phyloP scores from a whole-genome alignment of 2,113 vertebrate species.

The Oryzias celebensis region DNA sequence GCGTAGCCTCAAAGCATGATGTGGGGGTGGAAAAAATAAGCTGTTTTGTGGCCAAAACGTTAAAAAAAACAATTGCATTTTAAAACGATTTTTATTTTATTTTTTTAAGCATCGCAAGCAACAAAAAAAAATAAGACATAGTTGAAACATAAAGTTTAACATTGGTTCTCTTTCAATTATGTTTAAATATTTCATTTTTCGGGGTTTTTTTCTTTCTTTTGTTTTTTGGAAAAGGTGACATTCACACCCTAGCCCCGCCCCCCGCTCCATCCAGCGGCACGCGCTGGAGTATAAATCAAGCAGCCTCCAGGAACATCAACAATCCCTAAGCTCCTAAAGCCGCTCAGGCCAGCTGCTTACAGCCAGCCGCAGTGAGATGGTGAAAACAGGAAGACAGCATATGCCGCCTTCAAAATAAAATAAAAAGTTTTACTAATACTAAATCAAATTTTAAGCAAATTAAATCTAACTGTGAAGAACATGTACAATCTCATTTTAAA shows the following conservation, averaged over 20 bases:
- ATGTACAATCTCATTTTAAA: no score
- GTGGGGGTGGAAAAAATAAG: no score
- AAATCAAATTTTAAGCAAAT: not conserved
- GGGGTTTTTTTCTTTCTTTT: not conserved
- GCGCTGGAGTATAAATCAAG: conserved; percentile 24
- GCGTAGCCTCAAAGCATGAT: no score
- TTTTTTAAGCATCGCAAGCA: no score
- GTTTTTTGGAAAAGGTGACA: not conserved
- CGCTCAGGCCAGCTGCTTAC: conserved; percentile 9
- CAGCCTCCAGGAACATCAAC: conserved; percentile 79
- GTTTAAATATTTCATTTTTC: no score
- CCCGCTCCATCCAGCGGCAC: conserved; percentile 1
- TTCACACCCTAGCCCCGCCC: conserved; percentile 11
- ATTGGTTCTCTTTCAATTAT: no score
- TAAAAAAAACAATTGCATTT: no score
- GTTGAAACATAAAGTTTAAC: no score
- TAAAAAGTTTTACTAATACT: not conserved
- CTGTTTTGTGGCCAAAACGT: no score
- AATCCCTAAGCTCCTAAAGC: conserved; percentile 66
- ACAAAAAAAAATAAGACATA: no score
- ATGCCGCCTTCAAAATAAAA: conserved; percentile 7
- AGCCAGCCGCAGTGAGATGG: not conserved
- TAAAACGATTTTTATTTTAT: no score
- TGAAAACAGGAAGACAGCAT: not conserved
- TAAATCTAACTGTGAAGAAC: no score